phyloP scores from a whole-genome alignment of 2,113 vertebrate genomes.

The Pao palembangensis region DNA sequence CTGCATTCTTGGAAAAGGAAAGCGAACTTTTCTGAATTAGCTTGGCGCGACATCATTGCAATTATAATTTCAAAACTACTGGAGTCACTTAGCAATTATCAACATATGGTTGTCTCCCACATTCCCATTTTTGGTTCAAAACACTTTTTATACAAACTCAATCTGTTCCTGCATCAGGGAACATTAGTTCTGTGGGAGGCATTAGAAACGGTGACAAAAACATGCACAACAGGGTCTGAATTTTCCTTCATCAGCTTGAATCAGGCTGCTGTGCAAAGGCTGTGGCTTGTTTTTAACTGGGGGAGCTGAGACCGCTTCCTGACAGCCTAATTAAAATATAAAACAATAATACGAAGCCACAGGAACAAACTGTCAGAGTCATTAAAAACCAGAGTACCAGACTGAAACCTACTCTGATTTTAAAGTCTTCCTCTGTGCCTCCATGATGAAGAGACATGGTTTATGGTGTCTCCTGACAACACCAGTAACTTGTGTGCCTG shows the following conservation, averaged over 20 bases:
- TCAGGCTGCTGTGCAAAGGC: too few relatives aligned
- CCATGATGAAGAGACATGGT: constrained; percentile 12
- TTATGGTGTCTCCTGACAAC: constrained; percentile 21
- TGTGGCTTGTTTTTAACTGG: too few relatives aligned
- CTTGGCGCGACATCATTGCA: too few relatives aligned
- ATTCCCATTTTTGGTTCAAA: background rate
- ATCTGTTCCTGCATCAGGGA: background rate
- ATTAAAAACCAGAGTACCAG: background rate
- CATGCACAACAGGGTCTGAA: too few relatives aligned
- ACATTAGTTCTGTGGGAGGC: background rate
- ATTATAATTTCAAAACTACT: too few relatives aligned
- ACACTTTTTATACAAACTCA: background rate
- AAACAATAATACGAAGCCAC: background rate
- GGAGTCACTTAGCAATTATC: too few relatives aligned
- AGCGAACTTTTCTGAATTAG: too few relatives aligned
- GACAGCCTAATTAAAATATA: background rate
- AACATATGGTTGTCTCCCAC: background rate
- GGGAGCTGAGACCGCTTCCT: too few relatives aligned
- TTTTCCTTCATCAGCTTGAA: too few relatives aligned
- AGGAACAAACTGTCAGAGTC: background rate
- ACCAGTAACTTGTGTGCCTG: background rate
- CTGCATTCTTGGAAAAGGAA: too few relatives aligned
- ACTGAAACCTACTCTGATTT: background rate
- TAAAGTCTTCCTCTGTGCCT: background rate
- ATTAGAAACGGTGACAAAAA: too few relatives aligned